Conservation (phyloP, 1,140 invertebrate genomes). For the Oryzaephilus surinamensis region DNA sequence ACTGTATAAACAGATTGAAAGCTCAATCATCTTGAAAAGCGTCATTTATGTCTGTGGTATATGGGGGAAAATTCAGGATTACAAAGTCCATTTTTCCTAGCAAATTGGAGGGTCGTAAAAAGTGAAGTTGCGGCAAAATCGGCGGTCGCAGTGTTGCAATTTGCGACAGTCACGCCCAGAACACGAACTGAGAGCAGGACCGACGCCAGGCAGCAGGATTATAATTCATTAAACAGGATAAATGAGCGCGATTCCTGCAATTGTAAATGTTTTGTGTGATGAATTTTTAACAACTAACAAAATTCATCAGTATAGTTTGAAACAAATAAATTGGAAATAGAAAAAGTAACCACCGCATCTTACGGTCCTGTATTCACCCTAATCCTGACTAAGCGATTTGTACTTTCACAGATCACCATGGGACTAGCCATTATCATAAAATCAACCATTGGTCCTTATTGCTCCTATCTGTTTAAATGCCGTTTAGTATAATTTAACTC, state of each 20-base stretch:
- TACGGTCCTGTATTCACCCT: not conserved
- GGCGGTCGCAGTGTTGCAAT: conserved; percentile 26
- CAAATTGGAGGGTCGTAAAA: conserved; percentile 30
- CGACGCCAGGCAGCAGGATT: conserved; percentile 5
- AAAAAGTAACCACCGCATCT: not conserved
- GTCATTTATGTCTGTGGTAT: too few relatives aligned
- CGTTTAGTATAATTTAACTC: conserved; percentile 11
- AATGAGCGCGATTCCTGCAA: not conserved
- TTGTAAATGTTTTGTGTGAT: not conserved
- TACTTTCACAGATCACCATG: conserved; percentile 2
- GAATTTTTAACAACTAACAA: conserved; percentile 2
- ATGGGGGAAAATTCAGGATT: too few relatives aligned
- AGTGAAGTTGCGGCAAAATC: conserved; percentile 18
- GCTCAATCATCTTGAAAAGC: too few relatives aligned
- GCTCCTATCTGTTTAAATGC: conserved; percentile 9
- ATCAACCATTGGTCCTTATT: conserved; percentile 6
- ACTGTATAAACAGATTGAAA: too few relatives aligned
- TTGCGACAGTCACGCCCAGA: conserved; percentile 22
- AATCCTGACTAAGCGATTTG: conserved; percentile 6
- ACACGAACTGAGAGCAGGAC: conserved; percentile 14
- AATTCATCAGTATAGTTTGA: conserved; percentile 3
- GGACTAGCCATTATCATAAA: conserved; percentile 10
- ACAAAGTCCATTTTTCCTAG: conserved; percentile 22
- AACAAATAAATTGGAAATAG: not conserved
- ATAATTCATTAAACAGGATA: conserved; percentile 2